Evolutionary conservation across 2,888 invertebrate species (phyloP), one percentile per base, ranked within the genome.

Genomic region (Cerceris ruficornis): DNA sequence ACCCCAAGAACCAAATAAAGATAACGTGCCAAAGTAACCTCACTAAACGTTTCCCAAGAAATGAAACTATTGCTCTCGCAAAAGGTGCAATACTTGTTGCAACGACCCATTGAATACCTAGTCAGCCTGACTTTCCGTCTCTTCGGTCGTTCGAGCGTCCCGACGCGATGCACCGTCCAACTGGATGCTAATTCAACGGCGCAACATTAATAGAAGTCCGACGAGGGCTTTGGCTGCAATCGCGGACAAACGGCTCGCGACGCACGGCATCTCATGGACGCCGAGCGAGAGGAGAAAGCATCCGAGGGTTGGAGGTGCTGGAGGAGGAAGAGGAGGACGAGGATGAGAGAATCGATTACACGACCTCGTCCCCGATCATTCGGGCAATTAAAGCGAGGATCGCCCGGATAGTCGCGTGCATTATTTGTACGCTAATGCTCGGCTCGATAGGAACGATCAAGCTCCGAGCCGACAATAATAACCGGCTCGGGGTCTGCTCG

Each of bases 351-450:
- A 75, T 83, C 80, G 69, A 83, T 83, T 74, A 69, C 64, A 66
- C 73, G 73, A 72, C 52, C 62, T 57, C 68, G 66, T 69, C 60
- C 59, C 69, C 54, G 75, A 85, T 83, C 76, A 77, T 82, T 84
- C 72, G 75, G 67, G 62, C 77, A 75, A 77, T 84, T 82, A 80
- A 77, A 81, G 78, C 81, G 57, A 70, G 72, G 70, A 76, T 70
- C 69, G 69, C 55, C 57, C 69, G 61, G 69, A 69, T 82, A 71
- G 82, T 68, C 70, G 72, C 71, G 75, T 71, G 71, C 77, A 84
- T 81, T 84, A 81, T 77, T 83, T 74, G 77, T 69, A 77, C 59
- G 72, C 77, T 86, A 84, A 86, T 84, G 80, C 76, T 59, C 59
- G 67, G 71, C 69, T 72, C 79, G 76, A 77, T 78, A 77, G 80